These are phyloP conservation scores for Momotus momota DNA, from an alignment of 2,797 vertebrate genomes.

Conservation along the genomic window DNA sequence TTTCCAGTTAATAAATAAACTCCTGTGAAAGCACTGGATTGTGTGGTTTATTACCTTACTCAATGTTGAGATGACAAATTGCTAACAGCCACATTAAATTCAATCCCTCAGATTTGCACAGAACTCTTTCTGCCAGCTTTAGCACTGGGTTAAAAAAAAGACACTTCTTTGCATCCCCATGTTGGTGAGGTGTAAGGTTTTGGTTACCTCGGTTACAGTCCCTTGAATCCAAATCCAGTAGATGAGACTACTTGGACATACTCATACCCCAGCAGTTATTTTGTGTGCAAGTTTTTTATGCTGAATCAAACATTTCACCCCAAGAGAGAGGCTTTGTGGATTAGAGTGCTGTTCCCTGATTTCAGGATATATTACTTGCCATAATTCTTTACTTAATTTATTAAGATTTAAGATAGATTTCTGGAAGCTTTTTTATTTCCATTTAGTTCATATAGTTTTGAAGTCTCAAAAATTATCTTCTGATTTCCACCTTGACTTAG, in stretches of 20 bases:
- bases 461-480: not conserved
- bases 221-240: not conserved
- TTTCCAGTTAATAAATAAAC: constrained; percentile 61
- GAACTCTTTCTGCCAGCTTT: not conserved
- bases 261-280: not conserved
- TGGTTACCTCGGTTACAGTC: not conserved
- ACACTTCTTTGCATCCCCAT: not conserved
- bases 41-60: not conserved
- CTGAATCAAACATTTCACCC: not conserved
- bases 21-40: not conserved
- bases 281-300: not conserved
- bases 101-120: not conserved
- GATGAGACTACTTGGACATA: not conserved
- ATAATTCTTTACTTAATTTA: not conserved
- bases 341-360: not conserved
- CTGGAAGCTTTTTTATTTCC: not conserved
- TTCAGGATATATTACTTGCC: not conserved
- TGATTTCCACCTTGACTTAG: not conserved
- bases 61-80: not conserved
- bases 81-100: not conserved
- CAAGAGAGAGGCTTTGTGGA: not conserved
- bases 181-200: not conserved
- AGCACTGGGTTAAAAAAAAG: not conserved
- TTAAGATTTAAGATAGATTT: not conserved
- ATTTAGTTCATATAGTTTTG: not conserved